phyloP scores from a whole-genome alignment of 1,140 invertebrate genomes.

The fruit fly (Drosophila melanogaster) region Release_6_plus_ISO1_MT NC_004354.4:14184001-14184500 shows the following conservation, averaged over 20 bases:
- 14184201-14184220: constrained; percentile 9
- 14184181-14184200: constrained; percentile 23
- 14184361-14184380: constrained; percentile 45
- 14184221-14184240: not conserved
- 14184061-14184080: no score
- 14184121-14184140: constrained; percentile 55
- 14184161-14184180: constrained; percentile 8
- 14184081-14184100: constrained; percentile 1
- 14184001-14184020: constrained; percentile 20
- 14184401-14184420: constrained; percentile 15
- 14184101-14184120: constrained; percentile 46
- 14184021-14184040: constrained; percentile 1
- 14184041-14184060: constrained; percentile 1
- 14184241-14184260: constrained; percentile 9
- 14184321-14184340: constrained; percentile 35
- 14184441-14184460: constrained; percentile 29
- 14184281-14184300: not conserved
- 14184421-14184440: constrained; percentile 29
- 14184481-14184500: constrained; percentile 69
- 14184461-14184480: no score
- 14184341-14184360: constrained; percentile 35
- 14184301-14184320: constrained; percentile 8
- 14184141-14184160: constrained; percentile 61
- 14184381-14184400: constrained; percentile 18
- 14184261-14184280: not conserved